Evolutionary conservation across 2,888 invertebrate genomes (phyloP).

Genomic region (Drosophila atripex): DNA sequence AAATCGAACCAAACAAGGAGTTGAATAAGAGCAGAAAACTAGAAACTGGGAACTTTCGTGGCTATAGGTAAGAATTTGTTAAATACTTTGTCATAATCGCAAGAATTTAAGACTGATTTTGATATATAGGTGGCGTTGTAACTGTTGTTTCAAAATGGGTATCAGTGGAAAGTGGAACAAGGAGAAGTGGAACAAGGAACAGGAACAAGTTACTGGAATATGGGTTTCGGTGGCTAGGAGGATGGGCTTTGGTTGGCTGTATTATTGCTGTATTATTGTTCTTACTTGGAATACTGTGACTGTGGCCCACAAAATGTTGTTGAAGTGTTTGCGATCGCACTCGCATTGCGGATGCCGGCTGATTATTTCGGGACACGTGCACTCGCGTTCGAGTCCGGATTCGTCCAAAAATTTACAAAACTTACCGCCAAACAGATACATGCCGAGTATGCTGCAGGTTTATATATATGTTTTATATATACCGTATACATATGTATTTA

Average conservation of each 20-base stretch:
- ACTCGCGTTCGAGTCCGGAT: conserved; percentile 92
- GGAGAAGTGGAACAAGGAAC: neutral
- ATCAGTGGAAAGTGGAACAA: neutral
- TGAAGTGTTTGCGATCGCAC: conserved; percentile 99
- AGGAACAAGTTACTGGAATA: conserved; percentile 7
- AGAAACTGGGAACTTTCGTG: conserved; percentile 23
- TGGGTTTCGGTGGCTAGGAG: no score
- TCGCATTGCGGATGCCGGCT: conserved; percentile 95
- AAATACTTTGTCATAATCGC: conserved; percentile 39
- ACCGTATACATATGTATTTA: conserved; percentile 47
- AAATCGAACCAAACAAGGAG: conserved; percentile 15
- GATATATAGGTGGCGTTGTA: conserved; percentile 31
- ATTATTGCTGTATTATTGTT: conserved; percentile 61
- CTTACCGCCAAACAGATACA: conserved; percentile 99
- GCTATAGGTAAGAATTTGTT: conserved; percentile 32
- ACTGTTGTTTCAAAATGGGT: conserved; percentile 25
- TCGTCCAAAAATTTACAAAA: conserved; percentile 98
- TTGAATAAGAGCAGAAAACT: conserved; percentile 21
- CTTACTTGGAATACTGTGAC: conserved; percentile 99
- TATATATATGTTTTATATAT: conserved; percentile 55
- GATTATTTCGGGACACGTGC: conserved; percentile 96
- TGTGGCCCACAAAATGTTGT: conserved; percentile 98
- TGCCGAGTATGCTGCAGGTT: conserved; percentile 96
- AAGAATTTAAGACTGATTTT: conserved; percentile 39
- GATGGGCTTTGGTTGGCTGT: neutral